Conservation (phyloP, 2,797 vertebrate genomes). For the Danio aesculapii region DNA sequence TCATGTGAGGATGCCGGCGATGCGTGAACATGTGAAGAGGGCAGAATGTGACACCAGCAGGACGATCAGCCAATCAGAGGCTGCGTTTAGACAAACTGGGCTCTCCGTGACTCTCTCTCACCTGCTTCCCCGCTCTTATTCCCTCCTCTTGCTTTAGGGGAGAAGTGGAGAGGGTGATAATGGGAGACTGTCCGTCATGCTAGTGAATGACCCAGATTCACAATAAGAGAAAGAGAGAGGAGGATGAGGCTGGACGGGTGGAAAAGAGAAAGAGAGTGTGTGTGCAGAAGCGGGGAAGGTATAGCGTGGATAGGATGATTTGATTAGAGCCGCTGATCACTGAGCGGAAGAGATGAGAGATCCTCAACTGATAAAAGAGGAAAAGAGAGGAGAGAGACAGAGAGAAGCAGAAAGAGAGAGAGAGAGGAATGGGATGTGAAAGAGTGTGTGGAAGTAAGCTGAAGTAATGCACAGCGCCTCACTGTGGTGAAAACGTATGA, state of each 20-base stretch:
- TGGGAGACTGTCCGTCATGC: constrained; percentile 75
- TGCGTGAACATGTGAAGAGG: constrained; percentile 67
- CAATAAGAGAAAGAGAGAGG: constrained; percentile 32
- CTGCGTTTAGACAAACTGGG: background rate
- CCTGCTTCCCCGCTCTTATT: constrained; percentile 40
- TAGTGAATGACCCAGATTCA: constrained; percentile 77
- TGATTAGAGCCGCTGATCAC: constrained; percentile 28
- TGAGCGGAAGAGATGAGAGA: constrained; percentile 19
- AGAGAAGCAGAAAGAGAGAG: constrained; percentile 2
- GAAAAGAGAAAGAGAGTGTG: constrained; percentile 6
- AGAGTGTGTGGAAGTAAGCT: background rate
- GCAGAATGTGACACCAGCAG: constrained; percentile 63
- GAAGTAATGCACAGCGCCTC: constrained; percentile 24
- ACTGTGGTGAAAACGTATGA: constrained; percentile 24
- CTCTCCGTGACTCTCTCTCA: constrained; percentile 21
- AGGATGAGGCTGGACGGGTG: constrained; percentile 14
- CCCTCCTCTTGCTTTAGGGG: constrained; percentile 67
- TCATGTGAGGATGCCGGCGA: constrained; percentile 52
- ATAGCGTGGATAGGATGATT: constrained; percentile 13
- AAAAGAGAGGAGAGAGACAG: constrained; percentile 2
- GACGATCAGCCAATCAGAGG: constrained; percentile 63
- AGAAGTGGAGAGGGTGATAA: constrained; percentile 68
- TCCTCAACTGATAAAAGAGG: constrained; percentile 13
- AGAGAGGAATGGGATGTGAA: background rate
- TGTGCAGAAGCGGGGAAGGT: constrained; percentile 11